Evolutionary conservation across 2,797 vertebrate genomes (phyloP).

Genomic region (Enteromius treurensis): DNA sequence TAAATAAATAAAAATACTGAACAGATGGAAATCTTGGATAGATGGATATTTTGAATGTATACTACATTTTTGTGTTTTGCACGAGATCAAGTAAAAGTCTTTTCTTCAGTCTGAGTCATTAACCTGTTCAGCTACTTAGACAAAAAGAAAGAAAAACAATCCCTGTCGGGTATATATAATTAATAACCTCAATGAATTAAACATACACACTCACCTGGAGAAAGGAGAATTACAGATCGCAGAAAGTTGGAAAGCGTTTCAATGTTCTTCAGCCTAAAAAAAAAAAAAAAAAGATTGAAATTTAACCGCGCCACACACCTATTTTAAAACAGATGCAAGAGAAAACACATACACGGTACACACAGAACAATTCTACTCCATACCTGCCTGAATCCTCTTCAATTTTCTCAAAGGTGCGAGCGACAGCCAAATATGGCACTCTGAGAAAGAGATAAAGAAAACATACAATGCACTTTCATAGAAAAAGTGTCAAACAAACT

Average conservation of each 20-base stretch:
- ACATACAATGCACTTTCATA: background rate
- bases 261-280: constrained; percentile 85
- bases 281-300: background rate
- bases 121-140: background rate
- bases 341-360: background rate
- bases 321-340: background rate
- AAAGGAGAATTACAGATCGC: constrained; percentile 86
- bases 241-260: constrained; percentile 89
- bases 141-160: background rate
- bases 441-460: constrained; percentile 66
- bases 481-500: background rate
- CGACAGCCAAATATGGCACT: constrained; percentile 90
- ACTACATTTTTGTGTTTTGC: background rate
- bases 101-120: background rate
- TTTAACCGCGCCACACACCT: background rate
- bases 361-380: constrained; percentile 39
- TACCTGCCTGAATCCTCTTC: constrained; percentile 91
- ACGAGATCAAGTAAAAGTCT: background rate
- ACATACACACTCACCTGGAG: constrained; percentile 70
- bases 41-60: background rate
- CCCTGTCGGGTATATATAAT: background rate
- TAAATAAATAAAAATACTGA: background rate
- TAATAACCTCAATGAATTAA: background rate
- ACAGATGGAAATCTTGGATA: background rate
- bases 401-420: constrained; percentile 90